These are phyloP conservation scores for Abramis brama DNA, from an alignment of 2,113 vertebrate species.

Conservation along the genomic window DNA sequence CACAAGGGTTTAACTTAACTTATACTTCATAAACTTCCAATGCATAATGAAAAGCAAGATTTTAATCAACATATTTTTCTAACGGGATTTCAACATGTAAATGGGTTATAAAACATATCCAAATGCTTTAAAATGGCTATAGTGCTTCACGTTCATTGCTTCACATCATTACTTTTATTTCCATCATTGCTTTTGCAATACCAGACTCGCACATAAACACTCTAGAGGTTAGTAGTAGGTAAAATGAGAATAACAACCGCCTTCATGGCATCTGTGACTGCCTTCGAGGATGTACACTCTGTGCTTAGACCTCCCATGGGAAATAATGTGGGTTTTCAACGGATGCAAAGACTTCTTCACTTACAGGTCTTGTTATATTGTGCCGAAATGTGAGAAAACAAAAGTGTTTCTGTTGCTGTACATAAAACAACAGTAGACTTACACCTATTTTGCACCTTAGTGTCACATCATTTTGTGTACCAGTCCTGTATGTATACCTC, in stretches of 20 bases:
- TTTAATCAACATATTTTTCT: neutral
- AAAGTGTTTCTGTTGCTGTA: neutral
- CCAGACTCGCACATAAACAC: neutral
- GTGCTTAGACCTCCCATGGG: neutral
- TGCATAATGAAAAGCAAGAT: neutral
- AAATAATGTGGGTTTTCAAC: slow-evolving; percentile 10
- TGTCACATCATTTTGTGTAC: neutral
- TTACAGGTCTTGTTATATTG: slow-evolving; percentile 1
- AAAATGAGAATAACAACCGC: slow-evolving; percentile 8
- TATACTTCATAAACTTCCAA: neutral
- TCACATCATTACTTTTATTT: neutral
- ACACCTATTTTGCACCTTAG: neutral
- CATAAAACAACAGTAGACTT: neutral
- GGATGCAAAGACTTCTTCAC: neutral
- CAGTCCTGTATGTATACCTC: neutral
- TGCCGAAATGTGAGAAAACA: neutral
- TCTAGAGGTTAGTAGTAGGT: slow-evolving; percentile 25
- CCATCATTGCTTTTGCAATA: neutral
- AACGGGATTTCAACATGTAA: neutral
- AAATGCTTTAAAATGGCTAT: neutral
- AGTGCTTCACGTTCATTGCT: neutral
- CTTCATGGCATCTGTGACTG: slow-evolving; percentile 7
- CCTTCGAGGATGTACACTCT: neutral
- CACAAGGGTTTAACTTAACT: too few species aligned
- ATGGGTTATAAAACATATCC: neutral